Evolutionary conservation across 2,888 invertebrate species (phyloP).

Genomic region (Diogma glabrata): DNA sequence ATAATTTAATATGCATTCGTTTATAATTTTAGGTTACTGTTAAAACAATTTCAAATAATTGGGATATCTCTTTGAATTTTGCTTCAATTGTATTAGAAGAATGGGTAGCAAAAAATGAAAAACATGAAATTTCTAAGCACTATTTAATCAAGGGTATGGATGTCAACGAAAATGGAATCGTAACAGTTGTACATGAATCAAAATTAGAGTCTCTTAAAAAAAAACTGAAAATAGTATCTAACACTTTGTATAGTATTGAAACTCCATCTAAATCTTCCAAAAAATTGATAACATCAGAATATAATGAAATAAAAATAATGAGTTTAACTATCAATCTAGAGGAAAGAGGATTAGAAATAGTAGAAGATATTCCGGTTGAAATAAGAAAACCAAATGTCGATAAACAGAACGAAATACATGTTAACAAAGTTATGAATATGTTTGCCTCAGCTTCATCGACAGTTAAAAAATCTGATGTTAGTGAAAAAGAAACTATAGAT

Average conservation of each 20-base stretch:
- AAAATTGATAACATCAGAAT: neutral
- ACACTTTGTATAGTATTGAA: conserved; percentile 1
- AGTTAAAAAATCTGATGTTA: too few species aligned
- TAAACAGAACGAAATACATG: too few species aligned
- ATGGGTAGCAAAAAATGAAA: neutral
- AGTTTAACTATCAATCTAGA: neutral
- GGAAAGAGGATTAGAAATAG: neutral
- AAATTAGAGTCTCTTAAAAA: neutral
- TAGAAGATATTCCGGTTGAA: neutral
- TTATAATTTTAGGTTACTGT: too few species aligned
- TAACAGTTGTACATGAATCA: neutral
- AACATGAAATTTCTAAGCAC: neutral
- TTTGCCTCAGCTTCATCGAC: too few species aligned
- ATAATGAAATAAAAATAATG: conserved; percentile 8
- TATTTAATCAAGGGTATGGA: conserved; percentile 1
- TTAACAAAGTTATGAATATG: too few species aligned
- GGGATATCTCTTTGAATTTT: neutral
- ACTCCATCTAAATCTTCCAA: neutral
- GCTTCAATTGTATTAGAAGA: neutral
- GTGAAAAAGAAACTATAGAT: too few species aligned
- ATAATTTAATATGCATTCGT: too few species aligned
- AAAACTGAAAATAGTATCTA: neutral
- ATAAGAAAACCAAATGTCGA: neutral
- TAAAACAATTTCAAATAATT: conserved; percentile 2
- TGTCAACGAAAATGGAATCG: neutral